Conservation (phyloP, 2,113 vertebrate species). For the Sphaerodactylus townsendi region DNA sequence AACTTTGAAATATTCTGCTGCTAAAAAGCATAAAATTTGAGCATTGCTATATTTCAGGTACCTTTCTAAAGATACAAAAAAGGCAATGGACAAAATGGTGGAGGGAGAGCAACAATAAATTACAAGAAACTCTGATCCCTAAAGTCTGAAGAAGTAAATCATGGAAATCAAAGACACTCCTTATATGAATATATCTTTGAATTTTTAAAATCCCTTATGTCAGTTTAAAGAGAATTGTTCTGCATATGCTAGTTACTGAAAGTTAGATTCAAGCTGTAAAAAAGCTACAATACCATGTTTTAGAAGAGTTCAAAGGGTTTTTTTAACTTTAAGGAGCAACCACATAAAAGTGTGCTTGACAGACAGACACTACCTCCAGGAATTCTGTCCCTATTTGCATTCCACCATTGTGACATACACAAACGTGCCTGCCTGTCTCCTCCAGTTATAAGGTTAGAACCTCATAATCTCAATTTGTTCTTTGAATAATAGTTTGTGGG, state of each 20-base stretch:
- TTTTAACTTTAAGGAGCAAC: background rate
- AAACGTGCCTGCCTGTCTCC: background rate
- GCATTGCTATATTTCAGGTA: background rate
- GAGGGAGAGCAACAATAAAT: slow-evolving; percentile 49
- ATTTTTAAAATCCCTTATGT: slow-evolving; percentile 73
- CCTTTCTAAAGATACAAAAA: slow-evolving; percentile 34
- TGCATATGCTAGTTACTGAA: slow-evolving; percentile 75
- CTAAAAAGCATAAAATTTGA: background rate
- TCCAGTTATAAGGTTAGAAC: background rate
- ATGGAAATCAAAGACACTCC: slow-evolving; percentile 48
- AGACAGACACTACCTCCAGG: background rate
- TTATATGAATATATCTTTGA: slow-evolving; percentile 69
- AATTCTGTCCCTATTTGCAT: background rate
- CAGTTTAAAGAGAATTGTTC: slow-evolving; percentile 67
- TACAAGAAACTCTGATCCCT: slow-evolving; percentile 44
- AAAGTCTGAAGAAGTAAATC: slow-evolving; percentile 60
- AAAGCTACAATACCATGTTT: background rate
- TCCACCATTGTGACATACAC: background rate
- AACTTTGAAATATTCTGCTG: slow-evolving; percentile 5
- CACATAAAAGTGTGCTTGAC: background rate
- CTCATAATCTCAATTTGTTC: background rate
- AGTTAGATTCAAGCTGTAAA: slow-evolving; percentile 51
- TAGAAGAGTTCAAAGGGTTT: background rate
- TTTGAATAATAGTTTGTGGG: background rate
- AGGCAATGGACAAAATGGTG: slow-evolving; percentile 55